Evolutionary conservation across 2,888 invertebrate species (phyloP), one percentile per base, ranked within the genome.

Genomic region (Caenorhabditis uteleia): DNA sequence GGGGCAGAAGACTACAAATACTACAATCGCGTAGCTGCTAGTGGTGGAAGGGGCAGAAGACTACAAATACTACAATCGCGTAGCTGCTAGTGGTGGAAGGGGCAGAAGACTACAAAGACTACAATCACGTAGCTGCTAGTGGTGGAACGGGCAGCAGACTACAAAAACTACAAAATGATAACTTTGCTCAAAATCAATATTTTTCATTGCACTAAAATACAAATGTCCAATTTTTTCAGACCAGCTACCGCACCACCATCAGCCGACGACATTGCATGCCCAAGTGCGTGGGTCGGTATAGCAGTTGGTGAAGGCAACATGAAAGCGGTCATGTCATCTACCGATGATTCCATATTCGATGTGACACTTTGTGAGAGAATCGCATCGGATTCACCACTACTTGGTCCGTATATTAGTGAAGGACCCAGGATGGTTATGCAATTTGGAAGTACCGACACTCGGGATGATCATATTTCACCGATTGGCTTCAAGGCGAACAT

Each of bases 401-500:
- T 75, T 23, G 80, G 80, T 2, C 80, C 80, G 0, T 79, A 77
- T 45, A 60, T 59, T 16, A 73, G 68, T 36, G 48, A 70, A 20
- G 81, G 81, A 2, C 80, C 82, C 1, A 46, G 81, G n/a, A 81
- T 82, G 78, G 83, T 85, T 12, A 76, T 86, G 29, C 82, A 84
- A 27, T 84, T 86, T 66, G 82, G 84, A 61, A 84, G 83, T 3
- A 61, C 68, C 1, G 77, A 77, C 53, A 66, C 65, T 21, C 31
- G 62, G 10, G 65, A 61, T 18, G 74, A 75, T 57, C 68, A 57
- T 1, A 54, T 61, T 4, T 31, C 54, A 1, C 75, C 77, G 14
- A 48, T 70, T n/a, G 85, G 85, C 14, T 85, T 85, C 72, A 77
- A 79, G 34, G 85, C 85, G 4, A 59, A 62, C 16, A 84, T 85